Conservation (phyloP, 2,113 vertebrate species). For the Eurystomus gularis region DNA sequence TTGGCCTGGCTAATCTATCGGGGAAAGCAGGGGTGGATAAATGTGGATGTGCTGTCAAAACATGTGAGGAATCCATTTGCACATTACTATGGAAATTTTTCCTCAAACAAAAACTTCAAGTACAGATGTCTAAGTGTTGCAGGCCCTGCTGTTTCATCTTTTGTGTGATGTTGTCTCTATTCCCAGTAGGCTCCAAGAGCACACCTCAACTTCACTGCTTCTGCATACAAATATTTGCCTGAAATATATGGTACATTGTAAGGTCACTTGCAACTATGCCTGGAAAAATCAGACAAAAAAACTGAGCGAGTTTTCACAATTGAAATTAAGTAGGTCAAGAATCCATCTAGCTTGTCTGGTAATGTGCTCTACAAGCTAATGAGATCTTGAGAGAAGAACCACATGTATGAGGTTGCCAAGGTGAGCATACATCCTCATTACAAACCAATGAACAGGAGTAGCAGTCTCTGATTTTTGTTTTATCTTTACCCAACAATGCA, state of each 20-base stretch:
- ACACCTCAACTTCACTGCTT: constrained; percentile 38
- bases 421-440: constrained; percentile 64
- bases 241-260: constrained; percentile 62
- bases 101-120: constrained; percentile 47
- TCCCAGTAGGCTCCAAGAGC: constrained; percentile 7
- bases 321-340: constrained; percentile 70
- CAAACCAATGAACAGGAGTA: constrained; percentile 36
- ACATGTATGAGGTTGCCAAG: constrained; percentile 69
- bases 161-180: constrained; percentile 46
- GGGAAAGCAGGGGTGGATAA: neutral
- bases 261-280: constrained; percentile 56
- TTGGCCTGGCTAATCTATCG: neutral
- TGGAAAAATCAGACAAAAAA: constrained; percentile 60
- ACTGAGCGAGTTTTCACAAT: constrained; percentile 43
- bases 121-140: constrained; percentile 52
- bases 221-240: constrained; percentile 51
- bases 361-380: constrained; percentile 71
- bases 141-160: constrained; percentile 57
- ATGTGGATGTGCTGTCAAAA: constrained; percentile 6
- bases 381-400: constrained; percentile 69
- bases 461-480: constrained; percentile 51
- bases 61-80: constrained; percentile 53
- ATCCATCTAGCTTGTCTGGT: constrained; percentile 48
- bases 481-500: constrained; percentile 32
- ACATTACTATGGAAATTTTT: constrained; percentile 48